Evolutionary conservation across 2,888 invertebrate genomes (phyloP).

Genomic region (Polietes domitor): DNA sequence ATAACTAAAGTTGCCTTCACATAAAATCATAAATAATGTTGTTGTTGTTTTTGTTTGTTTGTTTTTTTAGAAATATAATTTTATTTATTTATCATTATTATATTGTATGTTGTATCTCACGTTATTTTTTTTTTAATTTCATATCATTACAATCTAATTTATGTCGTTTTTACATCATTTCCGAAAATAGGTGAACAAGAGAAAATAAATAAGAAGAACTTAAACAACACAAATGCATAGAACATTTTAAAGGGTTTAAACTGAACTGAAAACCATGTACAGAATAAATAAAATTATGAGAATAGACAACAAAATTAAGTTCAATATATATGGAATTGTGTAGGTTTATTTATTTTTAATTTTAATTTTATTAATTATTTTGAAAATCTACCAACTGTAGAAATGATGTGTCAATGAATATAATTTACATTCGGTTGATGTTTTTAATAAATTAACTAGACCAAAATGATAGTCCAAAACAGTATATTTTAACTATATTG

Average conservation of each 20-base stretch:
- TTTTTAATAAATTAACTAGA: constrained; percentile 8
- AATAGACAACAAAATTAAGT: not conserved
- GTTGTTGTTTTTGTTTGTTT: constrained; percentile 21
- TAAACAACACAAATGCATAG: not conserved
- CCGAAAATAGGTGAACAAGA: not conserved
- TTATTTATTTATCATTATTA: constrained; percentile 46
- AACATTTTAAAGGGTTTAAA: not conserved
- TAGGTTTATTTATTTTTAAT: constrained; percentile 3
- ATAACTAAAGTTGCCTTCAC: constrained; percentile 65
- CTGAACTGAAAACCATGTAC: too few relatives aligned
- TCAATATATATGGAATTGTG: constrained; percentile 9
- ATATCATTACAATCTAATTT: constrained; percentile 55
- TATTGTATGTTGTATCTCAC: constrained; percentile 28
- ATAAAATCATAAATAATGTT: constrained; percentile 64
- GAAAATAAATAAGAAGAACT: not conserved
- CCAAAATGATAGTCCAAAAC: constrained; percentile 1
- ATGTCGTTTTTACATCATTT: constrained; percentile 59
- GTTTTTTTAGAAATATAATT: constrained; percentile 60
- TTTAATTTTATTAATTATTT: not conserved
- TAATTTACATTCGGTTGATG: constrained; percentile 10
- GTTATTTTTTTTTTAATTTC: constrained; percentile 26
- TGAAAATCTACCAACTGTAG: not conserved
- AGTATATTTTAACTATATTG: not conserved
- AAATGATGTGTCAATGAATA: constrained; percentile 14
- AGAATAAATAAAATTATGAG: not conserved